Base-by-base conservation (phyloP, 2,888 invertebrate species). In the Amphipoea oculea region DNA sequence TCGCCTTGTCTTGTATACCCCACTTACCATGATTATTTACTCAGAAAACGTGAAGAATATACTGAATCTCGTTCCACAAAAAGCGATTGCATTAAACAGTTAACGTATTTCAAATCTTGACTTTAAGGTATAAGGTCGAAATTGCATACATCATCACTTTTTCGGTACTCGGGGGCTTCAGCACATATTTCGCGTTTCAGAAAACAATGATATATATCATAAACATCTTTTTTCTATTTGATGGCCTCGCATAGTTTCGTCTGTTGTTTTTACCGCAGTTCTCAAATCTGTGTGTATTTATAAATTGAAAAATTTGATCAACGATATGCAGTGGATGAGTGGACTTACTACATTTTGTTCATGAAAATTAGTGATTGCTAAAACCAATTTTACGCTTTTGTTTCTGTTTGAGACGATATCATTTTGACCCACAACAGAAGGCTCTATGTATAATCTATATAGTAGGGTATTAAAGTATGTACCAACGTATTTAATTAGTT, bases 181-280 rank as follows among this genome's bases (percentile, higher is more conserved):
- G 71, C 68, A 79, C 73, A 86, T 78, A 83, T 84, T 86, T 81
- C 80, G 60, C 78, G 72, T 81, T 88, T 86, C 73, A 80, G 79
- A 86, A 82, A 81, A 86, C 70, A 79, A 79, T 82, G 66, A 86
- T 89, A 81, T 81, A 87, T 81, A 87, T 88, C 85, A 84, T 79
- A 86, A 83, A 88, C 76, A 87, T 79, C 73, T 82, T 86, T 72
- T 85, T 69, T 85, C 62, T 79, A 78, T 87, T 76, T 83, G 75
- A 72, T 75, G 83, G 29, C 82, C 73, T 81, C 74, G 81, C 68
- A 80, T 75, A 76, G 78, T 20, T 75, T 17, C 60, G 66, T 66
- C 42, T 76, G 70, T 79, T 73, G 63, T 70, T 84, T 75, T 82
- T 82, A 54, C 12, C 70, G 76, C 51, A 42, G 63, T 65, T 81